These are phyloP conservation scores for Diogma glabrata DNA, from an alignment of 2,888 invertebrate genomes.

Conservation along the genomic window DNA sequence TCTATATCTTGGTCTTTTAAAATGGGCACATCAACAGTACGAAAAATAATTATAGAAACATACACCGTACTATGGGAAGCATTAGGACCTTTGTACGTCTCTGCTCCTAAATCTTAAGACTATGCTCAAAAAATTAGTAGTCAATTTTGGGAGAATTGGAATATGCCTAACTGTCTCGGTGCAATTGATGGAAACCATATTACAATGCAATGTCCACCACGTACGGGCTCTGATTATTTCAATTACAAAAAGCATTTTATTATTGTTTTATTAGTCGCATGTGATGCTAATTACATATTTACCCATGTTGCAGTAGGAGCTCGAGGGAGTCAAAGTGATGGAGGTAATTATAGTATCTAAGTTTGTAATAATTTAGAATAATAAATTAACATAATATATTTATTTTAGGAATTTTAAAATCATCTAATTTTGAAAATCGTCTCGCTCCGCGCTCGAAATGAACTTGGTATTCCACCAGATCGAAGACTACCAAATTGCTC, in stretches of 20 bases:
- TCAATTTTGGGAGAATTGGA: constrained; percentile 19
- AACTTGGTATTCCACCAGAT: constrained; percentile 3
- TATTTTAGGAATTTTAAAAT: too few relatives aligned
- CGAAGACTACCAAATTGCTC: background rate
- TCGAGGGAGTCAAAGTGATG: constrained; percentile 18
- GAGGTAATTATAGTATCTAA: constrained; percentile 12
- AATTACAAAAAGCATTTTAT: constrained; percentile 20
- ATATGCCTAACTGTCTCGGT: constrained; percentile 22
- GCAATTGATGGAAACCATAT: too few relatives aligned
- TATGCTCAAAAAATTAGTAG: constrained; percentile 1
- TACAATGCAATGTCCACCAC: constrained; percentile 17
- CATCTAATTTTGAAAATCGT: too few relatives aligned
- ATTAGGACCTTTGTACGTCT: background rate
- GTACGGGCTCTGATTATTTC: constrained; percentile 17
- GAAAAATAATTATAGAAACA: constrained; percentile 11
- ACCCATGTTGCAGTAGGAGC: constrained; percentile 15
- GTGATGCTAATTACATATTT: constrained; percentile 16
- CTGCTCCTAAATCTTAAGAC: background rate
- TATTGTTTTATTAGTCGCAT: constrained; percentile 18
- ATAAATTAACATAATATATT: too few relatives aligned
- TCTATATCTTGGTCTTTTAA: constrained; percentile 11
- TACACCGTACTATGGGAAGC: constrained; percentile 1
- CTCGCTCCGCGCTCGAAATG: background rate
- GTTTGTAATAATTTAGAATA: too few relatives aligned
- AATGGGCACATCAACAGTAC: constrained; percentile 7